phyloP scores from a whole-genome alignment of 2,888 invertebrate species.

The Adelphocoris suturalis region DNA sequence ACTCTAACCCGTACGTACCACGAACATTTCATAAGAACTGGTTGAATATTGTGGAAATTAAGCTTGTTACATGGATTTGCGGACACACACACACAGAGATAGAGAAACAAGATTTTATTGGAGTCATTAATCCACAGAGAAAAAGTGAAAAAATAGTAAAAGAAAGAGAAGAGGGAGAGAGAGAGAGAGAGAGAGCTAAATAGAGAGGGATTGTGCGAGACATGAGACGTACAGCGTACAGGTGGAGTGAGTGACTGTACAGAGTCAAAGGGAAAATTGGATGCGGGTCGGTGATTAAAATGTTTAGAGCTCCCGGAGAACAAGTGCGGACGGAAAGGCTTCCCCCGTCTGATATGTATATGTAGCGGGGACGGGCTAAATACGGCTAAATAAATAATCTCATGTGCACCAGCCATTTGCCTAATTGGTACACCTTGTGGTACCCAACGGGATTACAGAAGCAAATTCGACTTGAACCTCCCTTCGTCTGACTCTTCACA shows the following conservation, averaged over 20 bases:
- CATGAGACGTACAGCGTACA: not conserved
- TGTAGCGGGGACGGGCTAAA: constrained; percentile 56
- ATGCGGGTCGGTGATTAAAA: constrained; percentile 67
- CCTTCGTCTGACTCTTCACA: constrained; percentile 50
- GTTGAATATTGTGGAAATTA: no score
- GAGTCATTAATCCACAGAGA: not conserved
- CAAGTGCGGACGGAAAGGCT: constrained; percentile 47
- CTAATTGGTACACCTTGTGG: constrained; percentile 73
- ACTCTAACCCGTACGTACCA: no score
- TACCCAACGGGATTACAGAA: constrained; percentile 71
- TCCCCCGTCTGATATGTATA: constrained; percentile 65
- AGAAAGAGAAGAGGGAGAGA: not conserved
- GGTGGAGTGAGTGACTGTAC: not conserved
- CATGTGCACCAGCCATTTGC: constrained; percentile 70
- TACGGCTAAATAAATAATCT: constrained; percentile 71
- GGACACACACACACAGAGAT: no score
- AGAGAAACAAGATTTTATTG: not conserved
- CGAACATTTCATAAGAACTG: no score
- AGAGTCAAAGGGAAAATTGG: constrained; percentile 61
- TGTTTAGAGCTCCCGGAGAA: constrained; percentile 49
- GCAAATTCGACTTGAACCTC: constrained; percentile 67
- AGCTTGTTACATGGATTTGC: no score
- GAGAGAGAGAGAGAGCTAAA: not conserved
- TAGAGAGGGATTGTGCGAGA: not conserved
- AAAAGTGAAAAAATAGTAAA: not conserved